A percentile compares a stretch with the other conserved stretches of the same genome.
phyloP scores from a whole-genome alignment of 2,113 vertebrate genomes.

The Syrmaticus mikado region DNA sequence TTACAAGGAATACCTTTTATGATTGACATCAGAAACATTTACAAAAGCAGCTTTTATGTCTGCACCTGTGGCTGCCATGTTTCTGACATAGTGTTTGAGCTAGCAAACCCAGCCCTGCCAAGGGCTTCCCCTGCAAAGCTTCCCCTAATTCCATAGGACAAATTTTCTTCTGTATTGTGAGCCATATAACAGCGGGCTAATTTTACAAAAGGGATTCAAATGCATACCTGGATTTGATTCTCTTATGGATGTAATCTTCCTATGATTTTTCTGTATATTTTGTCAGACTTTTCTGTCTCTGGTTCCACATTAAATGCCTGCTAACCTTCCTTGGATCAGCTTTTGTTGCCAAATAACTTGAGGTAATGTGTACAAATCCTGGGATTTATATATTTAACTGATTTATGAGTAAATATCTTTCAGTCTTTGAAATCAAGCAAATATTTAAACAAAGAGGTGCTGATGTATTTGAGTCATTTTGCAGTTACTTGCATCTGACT shows the following conservation, averaged over 20 bases:
- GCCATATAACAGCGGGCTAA: neutral
- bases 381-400: neutral
- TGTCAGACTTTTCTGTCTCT: neutral
- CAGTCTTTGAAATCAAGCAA: neutral
- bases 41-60: neutral
- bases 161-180: neutral
- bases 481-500: neutral
- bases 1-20: neutral
- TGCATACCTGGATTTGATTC: neutral
- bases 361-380: neutral
- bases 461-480: neutral
- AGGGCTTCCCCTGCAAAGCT: neutral
- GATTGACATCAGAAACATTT: neutral
- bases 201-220: neutral
- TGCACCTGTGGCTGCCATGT: rapidly evolving
- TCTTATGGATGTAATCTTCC: neutral
- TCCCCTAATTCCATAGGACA: neutral
- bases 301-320: neutral
- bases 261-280: neutral
- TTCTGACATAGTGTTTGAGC: neutral
- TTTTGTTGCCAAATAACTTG: neutral
- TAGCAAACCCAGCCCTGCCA: neutral
- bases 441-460: neutral
- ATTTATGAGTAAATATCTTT: neutral
- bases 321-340: neutral